Evolutionary conservation across 1,140 invertebrate genomes (phyloP).

Genomic region (Episyrphus balteatus): DNA sequence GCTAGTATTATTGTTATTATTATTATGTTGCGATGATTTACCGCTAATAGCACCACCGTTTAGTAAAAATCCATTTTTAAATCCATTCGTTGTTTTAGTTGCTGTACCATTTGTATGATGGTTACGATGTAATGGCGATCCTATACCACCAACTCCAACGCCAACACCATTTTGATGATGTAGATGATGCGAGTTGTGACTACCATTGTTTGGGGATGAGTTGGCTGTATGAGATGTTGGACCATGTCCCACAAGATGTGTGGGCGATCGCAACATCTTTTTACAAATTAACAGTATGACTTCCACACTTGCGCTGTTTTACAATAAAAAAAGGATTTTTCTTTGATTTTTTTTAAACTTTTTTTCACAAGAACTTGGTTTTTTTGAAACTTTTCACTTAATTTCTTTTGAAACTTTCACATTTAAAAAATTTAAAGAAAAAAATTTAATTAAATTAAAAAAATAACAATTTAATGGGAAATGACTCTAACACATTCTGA

Average conservation of each 20-base stretch:
- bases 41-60: neutral
- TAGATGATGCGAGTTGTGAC: neutral
- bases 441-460: too few species aligned
- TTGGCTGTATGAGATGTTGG: conserved; percentile 3
- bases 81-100: neutral
- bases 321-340: too few species aligned
- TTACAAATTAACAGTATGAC: conserved; percentile 1
- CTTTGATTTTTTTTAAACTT: too few species aligned
- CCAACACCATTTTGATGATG: neutral
- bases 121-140: too few species aligned
- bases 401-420: too few species aligned
- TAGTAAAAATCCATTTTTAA: neutral
- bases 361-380: too few species aligned
- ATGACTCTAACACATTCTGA: too few species aligned
- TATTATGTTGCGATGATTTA: neutral
- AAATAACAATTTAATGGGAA: too few species aligned
- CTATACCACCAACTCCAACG: neutral
- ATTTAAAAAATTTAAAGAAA: too few species aligned
- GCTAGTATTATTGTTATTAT: conserved; percentile 4
- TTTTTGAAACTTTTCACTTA: too few species aligned
- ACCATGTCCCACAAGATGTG: conserved; percentile 18
- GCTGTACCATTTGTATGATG: neutral
- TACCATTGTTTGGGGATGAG: neutral
- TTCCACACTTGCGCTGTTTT: neutral
- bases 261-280: conserved; percentile 39